Conservation (phyloP, 2,888 invertebrate genomes). For the Ypsolopha sequella region DNA sequence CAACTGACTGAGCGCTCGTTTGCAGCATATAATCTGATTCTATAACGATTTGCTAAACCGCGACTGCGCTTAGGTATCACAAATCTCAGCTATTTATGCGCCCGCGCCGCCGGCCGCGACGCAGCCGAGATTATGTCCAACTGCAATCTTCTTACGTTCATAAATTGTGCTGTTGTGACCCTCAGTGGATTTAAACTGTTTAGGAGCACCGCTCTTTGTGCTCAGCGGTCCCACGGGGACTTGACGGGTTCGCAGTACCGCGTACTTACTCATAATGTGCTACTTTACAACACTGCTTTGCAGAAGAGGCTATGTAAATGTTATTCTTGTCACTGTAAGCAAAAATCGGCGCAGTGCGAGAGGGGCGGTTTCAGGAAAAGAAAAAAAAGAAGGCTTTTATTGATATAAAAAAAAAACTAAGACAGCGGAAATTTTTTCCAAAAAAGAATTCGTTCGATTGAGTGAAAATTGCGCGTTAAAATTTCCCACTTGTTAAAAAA, state of each 20-base stretch:
- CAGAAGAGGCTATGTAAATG: no score
- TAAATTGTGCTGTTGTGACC: conserved; percentile 47
- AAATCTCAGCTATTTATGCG: conserved; percentile 44
- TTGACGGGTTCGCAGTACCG: neutral
- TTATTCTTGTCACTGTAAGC: neutral
- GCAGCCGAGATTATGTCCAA: conserved; percentile 29
- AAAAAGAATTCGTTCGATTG: neutral
- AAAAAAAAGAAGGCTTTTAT: no score
- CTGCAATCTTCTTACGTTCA: conserved; percentile 47
- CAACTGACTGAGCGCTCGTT: conserved; percentile 3
- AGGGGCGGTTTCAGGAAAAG: no score
- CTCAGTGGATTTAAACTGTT: conserved; percentile 24
- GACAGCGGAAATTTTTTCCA: neutral
- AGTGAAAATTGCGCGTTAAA: neutral
- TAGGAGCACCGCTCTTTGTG: neutral
- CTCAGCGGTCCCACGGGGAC: neutral
- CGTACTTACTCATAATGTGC: no score
- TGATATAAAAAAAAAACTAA: no score
- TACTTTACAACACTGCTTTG: neutral
- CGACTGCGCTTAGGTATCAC: conserved; percentile 29
- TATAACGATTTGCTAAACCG: conserved; percentile 43
- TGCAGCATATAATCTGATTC: conserved; percentile 36
- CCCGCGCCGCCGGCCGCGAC: conserved; percentile 16
- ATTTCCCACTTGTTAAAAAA: no score
- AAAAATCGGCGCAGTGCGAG: no score